Evolutionary conservation across 2,797 vertebrate species (phyloP).

Genomic region (Poecile montanus): DNA sequence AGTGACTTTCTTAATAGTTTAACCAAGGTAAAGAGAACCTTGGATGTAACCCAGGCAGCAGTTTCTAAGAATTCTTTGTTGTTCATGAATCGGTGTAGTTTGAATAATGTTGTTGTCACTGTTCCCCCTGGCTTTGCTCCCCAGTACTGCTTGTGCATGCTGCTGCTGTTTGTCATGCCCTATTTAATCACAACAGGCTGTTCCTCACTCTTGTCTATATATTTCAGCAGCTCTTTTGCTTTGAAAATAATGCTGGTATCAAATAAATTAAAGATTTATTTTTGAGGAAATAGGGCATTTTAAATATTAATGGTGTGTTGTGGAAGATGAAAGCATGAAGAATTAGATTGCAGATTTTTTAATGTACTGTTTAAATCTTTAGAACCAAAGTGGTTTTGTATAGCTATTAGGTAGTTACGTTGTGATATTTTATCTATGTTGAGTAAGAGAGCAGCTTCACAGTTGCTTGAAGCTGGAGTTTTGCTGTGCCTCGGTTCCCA

Average conservation of each 20-base stretch:
- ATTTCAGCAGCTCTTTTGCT: background rate
- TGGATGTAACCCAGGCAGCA: constrained; percentile 20
- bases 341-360: background rate
- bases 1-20: constrained; percentile 41
- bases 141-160: background rate
- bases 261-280: background rate
- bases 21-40: constrained; percentile 46
- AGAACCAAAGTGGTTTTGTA: background rate
- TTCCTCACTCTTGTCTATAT: background rate
- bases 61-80: constrained; percentile 57
- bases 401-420: background rate
- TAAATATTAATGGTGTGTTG: background rate
- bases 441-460: background rate
- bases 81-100: background rate
- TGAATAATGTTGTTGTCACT: background rate
- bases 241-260: background rate
- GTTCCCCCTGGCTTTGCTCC: constrained; percentile 49
- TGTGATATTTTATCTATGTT: background rate
- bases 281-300: background rate
- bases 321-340: background rate
- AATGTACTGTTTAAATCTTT: background rate
- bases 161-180: constrained; percentile 54
- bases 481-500: background rate
- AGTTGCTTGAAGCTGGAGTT: background rate
- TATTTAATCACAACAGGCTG: constrained; percentile 45